phyloP scores from a whole-genome alignment of 2,797 vertebrate species.

The Bradypodion pumilum region DNA sequence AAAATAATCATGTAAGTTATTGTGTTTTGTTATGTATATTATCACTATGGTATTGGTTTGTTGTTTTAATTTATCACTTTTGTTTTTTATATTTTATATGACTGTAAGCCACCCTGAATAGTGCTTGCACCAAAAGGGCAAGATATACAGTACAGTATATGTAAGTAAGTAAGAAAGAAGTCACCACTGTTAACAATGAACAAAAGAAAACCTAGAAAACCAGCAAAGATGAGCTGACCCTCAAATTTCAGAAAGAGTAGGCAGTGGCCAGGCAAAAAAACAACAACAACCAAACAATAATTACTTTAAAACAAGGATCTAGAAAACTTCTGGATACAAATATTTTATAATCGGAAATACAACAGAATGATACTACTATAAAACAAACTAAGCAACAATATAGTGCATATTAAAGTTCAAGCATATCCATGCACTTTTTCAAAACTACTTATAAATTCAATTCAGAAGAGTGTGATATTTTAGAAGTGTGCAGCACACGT shows the following conservation, averaged over 20 bases:
- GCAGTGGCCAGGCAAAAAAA: too few species aligned
- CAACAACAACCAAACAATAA: too few species aligned
- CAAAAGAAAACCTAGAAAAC: neutral
- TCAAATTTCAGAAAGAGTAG: too few species aligned
- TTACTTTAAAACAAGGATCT: neutral
- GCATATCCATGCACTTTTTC: neutral
- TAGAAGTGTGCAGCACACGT: neutral
- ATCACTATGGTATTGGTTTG: neutral
- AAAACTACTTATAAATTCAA: neutral
- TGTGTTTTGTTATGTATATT: too few species aligned
- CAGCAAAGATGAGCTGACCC: too few species aligned
- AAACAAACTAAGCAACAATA: neutral
- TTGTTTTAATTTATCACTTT: too few species aligned
- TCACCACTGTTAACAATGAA: too few species aligned
- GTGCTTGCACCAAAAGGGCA: too few species aligned
- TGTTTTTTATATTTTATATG: too few species aligned
- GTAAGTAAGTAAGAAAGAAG: neutral
- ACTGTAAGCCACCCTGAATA: too few species aligned
- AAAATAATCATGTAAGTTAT: neutral
- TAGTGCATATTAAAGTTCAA: neutral
- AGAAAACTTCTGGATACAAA: neutral
- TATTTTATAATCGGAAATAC: neutral
- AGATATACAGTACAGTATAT: too few species aligned
- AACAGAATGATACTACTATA: neutral
- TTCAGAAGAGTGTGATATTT: neutral